Evolutionary conservation across 35 echinoderm and acorn worm species (phyloP).

Genomic region (Chiridota heheva): DNA sequence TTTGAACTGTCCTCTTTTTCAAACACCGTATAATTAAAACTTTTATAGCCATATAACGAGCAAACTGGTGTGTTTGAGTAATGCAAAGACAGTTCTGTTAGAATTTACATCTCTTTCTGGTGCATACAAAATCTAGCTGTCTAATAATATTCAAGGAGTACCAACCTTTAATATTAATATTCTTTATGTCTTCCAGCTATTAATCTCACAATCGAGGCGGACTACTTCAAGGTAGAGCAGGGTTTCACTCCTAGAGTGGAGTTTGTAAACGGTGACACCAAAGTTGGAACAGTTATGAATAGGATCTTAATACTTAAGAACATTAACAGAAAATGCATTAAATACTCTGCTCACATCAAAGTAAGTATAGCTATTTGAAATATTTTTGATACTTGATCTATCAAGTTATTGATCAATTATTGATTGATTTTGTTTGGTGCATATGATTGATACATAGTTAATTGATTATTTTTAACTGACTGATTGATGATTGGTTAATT

Average conservation of each 20-base stretch:
- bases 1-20: no score
- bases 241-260: slow-evolving; percentile 23
- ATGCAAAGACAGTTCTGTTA: not conserved
- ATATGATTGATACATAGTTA: not conserved
- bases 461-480: not conserved
- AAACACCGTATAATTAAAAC: no score
- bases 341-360: slow-evolving; percentile 58
- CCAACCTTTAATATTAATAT: not conserved
- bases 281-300: not conserved
- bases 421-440: not conserved
- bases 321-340: slow-evolving; percentile 34
- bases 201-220: slow-evolving; percentile 56
- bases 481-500: no score
- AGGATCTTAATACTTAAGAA: slow-evolving; percentile 26
- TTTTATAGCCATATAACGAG: no score
- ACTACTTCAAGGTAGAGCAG: slow-evolving; percentile 58
- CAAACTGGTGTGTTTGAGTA: not conserved
- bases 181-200: slow-evolving; percentile 49
- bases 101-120: not conserved
- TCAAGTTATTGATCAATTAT: not conserved
- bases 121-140: not conserved
- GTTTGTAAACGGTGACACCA: slow-evolving; percentile 25
- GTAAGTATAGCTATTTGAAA: slow-evolving; percentile 23
- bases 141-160: not conserved
- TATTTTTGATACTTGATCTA: not conserved